A percentile compares a stretch with the other conserved stretches of the same genome.
Conservation (phyloP, 1,140 invertebrate genomes). For the Drosophila tropicalis region DNA sequence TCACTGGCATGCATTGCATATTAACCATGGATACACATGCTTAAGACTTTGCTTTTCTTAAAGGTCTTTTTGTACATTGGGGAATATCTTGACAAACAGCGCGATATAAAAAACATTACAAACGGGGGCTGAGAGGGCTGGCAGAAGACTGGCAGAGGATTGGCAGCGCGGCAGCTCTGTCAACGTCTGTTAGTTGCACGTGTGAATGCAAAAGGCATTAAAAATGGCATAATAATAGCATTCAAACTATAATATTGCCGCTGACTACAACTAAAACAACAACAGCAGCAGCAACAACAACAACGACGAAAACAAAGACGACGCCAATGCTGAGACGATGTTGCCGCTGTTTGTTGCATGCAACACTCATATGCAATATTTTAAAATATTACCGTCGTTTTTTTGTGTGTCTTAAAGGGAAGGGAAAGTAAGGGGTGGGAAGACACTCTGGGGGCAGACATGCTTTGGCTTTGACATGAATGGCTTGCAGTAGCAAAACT, state of each 20-base stretch:
- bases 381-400: constrained; percentile 43
- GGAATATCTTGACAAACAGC: constrained; percentile 3
- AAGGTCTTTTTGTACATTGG: neutral
- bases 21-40: neutral
- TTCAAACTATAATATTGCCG: constrained; percentile 65
- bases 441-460: constrained; percentile 29
- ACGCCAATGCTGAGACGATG: constrained; percentile 11
- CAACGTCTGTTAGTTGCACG: constrained; percentile 43
- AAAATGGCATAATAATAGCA: constrained; percentile 74
- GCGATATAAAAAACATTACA: neutral
- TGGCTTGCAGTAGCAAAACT: constrained; percentile 50
- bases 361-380: constrained; percentile 73
- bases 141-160: constrained; percentile 7
- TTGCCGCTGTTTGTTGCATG: constrained; percentile 45
- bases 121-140: neutral
- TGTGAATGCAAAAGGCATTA: constrained; percentile 57
- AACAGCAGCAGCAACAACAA: too few species aligned
- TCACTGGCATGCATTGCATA: too few species aligned
- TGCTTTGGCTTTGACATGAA: constrained; percentile 16
- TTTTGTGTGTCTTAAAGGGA: constrained; percentile 9
- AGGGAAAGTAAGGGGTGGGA: neutral
- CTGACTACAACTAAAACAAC: neutral
- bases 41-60: neutral
- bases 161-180: constrained; percentile 23
- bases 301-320: constrained; percentile 1